A percentile compares a stretch with the other conserved stretches of the same genome.
Conservation (phyloP, 1,140 invertebrate species). For the Lutraria rhynchaena region DNA sequence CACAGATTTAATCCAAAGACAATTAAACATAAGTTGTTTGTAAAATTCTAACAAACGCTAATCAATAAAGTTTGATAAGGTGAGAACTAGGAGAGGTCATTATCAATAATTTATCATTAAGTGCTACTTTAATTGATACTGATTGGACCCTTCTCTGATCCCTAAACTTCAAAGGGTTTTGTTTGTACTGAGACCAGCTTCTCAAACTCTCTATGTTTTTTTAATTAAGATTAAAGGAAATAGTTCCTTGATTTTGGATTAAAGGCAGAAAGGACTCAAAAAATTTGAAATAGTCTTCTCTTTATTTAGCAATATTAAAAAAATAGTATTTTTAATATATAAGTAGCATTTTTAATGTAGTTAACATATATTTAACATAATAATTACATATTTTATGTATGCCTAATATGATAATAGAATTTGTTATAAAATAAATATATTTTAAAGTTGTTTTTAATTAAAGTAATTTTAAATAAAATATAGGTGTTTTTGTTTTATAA, state of each 20-base stretch:
- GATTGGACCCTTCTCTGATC: slow-evolving; percentile 17
- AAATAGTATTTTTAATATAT: no score
- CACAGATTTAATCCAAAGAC: slow-evolving; percentile 49
- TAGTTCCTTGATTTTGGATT: slow-evolving; percentile 14
- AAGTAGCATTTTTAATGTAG: no score
- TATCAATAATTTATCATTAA: slow-evolving; percentile 31
- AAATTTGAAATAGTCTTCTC: slow-evolving; percentile 24
- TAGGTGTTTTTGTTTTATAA: no score
- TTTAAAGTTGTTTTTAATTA: no score
- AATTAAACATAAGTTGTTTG: not conserved
- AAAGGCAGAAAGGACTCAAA: slow-evolving; percentile 23
- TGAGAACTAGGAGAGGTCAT: slow-evolving; percentile 37
- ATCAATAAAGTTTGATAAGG: slow-evolving; percentile 40
- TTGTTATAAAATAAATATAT: no score
- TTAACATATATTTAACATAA: no score
- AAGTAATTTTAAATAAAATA: no score
- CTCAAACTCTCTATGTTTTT: slow-evolving; percentile 16
- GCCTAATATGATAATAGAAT: no score
- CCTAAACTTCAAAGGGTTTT: slow-evolving; percentile 44
- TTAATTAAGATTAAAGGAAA: slow-evolving; percentile 18
- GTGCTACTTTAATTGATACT: slow-evolving; percentile 51
- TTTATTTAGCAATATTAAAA: no score
- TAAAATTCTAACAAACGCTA: slow-evolving; percentile 9
- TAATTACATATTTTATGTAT: no score
- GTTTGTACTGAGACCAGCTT: slow-evolving; percentile 45